Base-by-base conservation (phyloP, 2,888 invertebrate genomes). In the Stenichneumon culpator region DNA sequence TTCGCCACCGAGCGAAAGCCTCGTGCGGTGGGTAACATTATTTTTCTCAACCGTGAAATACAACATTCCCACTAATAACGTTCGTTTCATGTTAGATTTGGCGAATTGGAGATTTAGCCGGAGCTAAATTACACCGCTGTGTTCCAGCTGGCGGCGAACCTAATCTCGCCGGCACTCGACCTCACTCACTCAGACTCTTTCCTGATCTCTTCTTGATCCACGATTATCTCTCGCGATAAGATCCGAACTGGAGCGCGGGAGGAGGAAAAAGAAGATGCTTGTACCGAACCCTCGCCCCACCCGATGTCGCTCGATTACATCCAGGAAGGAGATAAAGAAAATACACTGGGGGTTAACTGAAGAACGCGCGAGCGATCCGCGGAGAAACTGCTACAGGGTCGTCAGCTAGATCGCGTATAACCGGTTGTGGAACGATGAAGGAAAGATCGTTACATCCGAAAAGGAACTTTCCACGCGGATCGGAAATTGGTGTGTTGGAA, bases 201-300 rank as follows among this genome's bases (percentile, higher is more conserved):
- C 32, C 44, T 44, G 32, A 74, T 74, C 19, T 50, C 44, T 52
- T 74, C 79, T 47, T 67, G 69, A 83, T 75, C 74, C 50, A 70
- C 50, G 79, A 83, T 83, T 74, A 74, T 65, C 79, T 72, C 22
- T 47, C 28, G 74, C 63, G 83, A 79, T 79, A 83, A 28, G 63
- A 79, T 74, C 79, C 28, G 19, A 11, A 25, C 32, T 32, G 54
- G 32, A 47, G 72, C 73, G 7, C 50, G 39, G 44, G 28, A 2
- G 28, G 69, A 72, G 39, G 39, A 39, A 4, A 36, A 75, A 6
- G 32, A 52, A 65, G 67, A 75, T 52, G 67, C 50, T 36, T 67
- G 36, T 75, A 32, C 50, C 25, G 39, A 67, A 60, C 65, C 52
- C 19, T 74, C 19, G 32, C 63, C 65, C 65, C 50, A 36, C 36